Evolutionary conservation across 1,140 invertebrate species (phyloP), one percentile per base, ranked within the genome.

Genomic region (Bombyx mandarina): DNA sequence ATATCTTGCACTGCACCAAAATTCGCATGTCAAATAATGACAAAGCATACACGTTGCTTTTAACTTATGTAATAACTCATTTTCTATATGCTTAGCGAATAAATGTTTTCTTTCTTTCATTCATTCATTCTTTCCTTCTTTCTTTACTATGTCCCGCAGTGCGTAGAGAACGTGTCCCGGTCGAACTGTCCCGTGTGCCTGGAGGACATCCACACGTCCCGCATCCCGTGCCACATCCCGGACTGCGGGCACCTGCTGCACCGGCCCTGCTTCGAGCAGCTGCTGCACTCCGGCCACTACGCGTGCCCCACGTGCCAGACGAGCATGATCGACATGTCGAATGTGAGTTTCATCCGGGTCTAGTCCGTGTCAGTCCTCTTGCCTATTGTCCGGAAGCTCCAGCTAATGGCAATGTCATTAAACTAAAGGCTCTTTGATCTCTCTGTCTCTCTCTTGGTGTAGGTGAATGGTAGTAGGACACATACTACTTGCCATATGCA

Each of bases 131-230:
- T 45, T 10, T 8, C 45, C 1, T 45, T 7, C 45, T 7, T 45
- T 45, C 45, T 8, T 45, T 8, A 7, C n/a, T 10, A 44, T 62
- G 46, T 62, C n/a, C 12, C 84, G 1, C 82, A 96, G 94, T 96
- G 95, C 75, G 93, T 96, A 9, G 95, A 96, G 81, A 96, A 96
- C 69, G 93, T 95, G 7, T 96, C 94, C 1, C 91, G 93, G 8
- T 91, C 93, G 1, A 95, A 96, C 87, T 97, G 95, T 80, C 94
- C 95, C 2, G 94, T 97, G 43, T 97, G 95, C 67, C 75, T 96
- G 55, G 94, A 96, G 69, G 94, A 96, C 81, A 95, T 97, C 68
- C 95, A 97, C 81, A 96, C 95, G 12, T 96, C 95, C 49, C 90
- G 95, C 49, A 95, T 94, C 74, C 93, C 93, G 26, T 95, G 94